Evolutionary conservation across 2,888 invertebrate genomes (phyloP).

Genomic region (Lasioglossum zephyrum): DNA sequence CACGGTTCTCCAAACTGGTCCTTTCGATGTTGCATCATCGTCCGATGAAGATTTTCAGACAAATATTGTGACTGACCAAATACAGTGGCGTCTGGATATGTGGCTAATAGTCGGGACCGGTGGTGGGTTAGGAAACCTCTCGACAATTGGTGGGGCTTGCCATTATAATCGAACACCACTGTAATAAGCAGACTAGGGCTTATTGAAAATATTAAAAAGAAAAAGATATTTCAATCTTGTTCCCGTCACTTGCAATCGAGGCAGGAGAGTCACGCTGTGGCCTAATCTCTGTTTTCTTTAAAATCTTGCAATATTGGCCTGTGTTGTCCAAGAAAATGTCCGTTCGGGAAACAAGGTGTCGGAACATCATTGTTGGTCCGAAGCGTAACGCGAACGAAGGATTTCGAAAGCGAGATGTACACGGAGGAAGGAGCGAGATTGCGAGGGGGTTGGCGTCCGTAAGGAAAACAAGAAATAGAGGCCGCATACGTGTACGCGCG

Average conservation of each 20-base stretch:
- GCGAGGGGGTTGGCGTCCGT: constrained; percentile 27
- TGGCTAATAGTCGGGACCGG: neutral
- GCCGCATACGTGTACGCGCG: constrained; percentile 30
- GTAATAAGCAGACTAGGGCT: neutral
- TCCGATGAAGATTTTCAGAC: neutral
- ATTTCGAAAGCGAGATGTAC: constrained; percentile 10
- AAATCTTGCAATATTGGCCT: neutral
- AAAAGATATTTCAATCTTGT: neutral
- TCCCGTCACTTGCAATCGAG: neutral
- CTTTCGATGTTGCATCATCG: neutral
- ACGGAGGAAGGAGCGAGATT: constrained; percentile 12
- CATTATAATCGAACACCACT: neutral
- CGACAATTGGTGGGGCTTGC: neutral
- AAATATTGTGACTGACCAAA: neutral
- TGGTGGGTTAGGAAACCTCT: neutral
- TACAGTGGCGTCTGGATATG: neutral
- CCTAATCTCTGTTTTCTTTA: neutral
- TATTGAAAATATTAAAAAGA: neutral
- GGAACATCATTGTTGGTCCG: constrained; percentile 18
- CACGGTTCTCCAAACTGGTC: constrained; percentile 11
- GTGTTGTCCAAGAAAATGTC: neutral
- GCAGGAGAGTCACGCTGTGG: neutral
- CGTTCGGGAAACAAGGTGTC: neutral
- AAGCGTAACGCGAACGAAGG: constrained; percentile 32
- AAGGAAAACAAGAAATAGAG: constrained; percentile 45